A percentile compares a stretch with the other conserved stretches of the same genome.
These are phyloP conservation scores for Tamandua tetradactyla DNA, from an alignment of 2,797 vertebrate genomes.

Conservation along the genomic window DNA sequence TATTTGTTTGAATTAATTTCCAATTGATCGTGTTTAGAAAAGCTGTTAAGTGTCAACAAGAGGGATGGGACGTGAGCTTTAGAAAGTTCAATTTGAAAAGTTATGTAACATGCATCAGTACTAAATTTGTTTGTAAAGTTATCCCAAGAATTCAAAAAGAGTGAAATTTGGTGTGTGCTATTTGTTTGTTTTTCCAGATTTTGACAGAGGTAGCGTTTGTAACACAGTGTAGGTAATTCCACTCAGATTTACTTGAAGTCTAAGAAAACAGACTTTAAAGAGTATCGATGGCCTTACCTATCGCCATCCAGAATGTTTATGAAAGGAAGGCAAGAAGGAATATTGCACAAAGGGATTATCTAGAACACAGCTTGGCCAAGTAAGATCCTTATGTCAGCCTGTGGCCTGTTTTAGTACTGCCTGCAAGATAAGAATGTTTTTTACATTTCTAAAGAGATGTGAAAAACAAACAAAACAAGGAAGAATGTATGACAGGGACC, in stretches of 20 bases:
- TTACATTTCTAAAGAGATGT: neutral
- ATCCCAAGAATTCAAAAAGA: neutral
- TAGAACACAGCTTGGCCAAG: neutral
- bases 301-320: neutral
- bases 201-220: slow-evolving; percentile 6
- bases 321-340: neutral
- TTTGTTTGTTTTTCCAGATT: neutral
- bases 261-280: neutral
- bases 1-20: neutral
- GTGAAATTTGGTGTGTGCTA: neutral
- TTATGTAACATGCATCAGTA: neutral
- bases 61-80: neutral
- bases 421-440: neutral
- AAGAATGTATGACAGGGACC: neutral
- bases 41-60: neutral
- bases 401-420: neutral
- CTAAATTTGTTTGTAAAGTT: neutral
- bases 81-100: neutral
- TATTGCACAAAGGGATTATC: neutral
- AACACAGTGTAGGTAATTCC: neutral
- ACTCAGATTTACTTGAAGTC: neutral
- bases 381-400: neutral
- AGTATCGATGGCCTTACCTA: neutral
- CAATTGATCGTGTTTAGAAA: neutral
- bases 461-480: neutral